Evolutionary conservation across 2,888 invertebrate species (phyloP), one percentile per base, ranked within the genome.

Genomic region (Dimorphilus gyrociliatus): DNA sequence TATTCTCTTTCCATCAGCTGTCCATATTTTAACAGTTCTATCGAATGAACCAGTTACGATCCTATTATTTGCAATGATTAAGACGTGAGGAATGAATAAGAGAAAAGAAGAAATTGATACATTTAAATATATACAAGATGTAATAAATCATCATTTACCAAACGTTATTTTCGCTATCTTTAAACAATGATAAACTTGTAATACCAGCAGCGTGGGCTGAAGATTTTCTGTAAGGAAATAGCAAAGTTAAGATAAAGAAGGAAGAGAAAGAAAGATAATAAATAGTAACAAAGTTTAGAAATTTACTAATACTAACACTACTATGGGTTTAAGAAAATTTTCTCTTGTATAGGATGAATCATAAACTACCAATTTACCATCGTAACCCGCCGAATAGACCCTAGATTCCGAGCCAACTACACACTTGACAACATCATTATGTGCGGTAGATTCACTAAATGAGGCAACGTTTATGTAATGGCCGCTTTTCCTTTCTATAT

Each of bases 21-120:
- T 53, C 61, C 60, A 61, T 23, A 61, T 56, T 41, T 55, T 56
- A 14, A 60, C 51, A 19, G 44, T 51, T 40, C 61, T 61, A 44
- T 61, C 61, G 48, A 61, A 61, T 2, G 55, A 54, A 16, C 60
- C 60, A 17, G 60, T 60, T 32, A 60, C 36, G 16, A 61, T 48
- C 57, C 58, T 58, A 37, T 4, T n/a, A n/a, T n/a, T n/a, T n/a
- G n/a, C n/a, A n/a, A n/a, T 21, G 21, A 21, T 21, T 21, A 21
- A 21, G n/a, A n/a, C n/a, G n/a, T n/a, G n/a, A n/a, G n/a, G n/a
- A n/a, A n/a, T n/a, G n/a, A n/a, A n/a, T n/a, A n/a, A n/a, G n/a
- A n/a, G n/a, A n/a, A n/a, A n/a, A n/a, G n/a, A n/a, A n/a, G n/a
- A n/a, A n/a, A n/a, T n/a, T n/a, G n/a, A n/a, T n/a, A n/a, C n/a